Evolutionary conservation across 2,113 vertebrate species (phyloP).

Genomic region (human): GRCh38 chrX:153434001-153434500

Average conservation of each 20-base stretch:
- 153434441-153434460: not conserved
- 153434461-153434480: not conserved
- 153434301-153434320: not conserved
- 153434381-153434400: not conserved
- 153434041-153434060: not conserved
- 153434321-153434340: no score
- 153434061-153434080: not conserved
- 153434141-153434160: not conserved
- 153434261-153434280: not conserved
- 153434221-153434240: not conserved
- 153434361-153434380: not conserved
- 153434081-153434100: not conserved
- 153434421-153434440: not conserved
- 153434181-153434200: not conserved
- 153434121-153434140: fast-evolving
- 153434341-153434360: not conserved
- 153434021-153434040: not conserved
- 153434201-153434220: not conserved
- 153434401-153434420: not conserved
- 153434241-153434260: not conserved
- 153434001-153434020: not conserved
- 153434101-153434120: not conserved
- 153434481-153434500: not conserved
- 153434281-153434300: not conserved
- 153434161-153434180: not conserved